Evolutionary conservation across 2,888 invertebrate genomes (phyloP), one percentile per base, ranked within the genome.

Genomic region (Rhaphigaster nebulosa): DNA sequence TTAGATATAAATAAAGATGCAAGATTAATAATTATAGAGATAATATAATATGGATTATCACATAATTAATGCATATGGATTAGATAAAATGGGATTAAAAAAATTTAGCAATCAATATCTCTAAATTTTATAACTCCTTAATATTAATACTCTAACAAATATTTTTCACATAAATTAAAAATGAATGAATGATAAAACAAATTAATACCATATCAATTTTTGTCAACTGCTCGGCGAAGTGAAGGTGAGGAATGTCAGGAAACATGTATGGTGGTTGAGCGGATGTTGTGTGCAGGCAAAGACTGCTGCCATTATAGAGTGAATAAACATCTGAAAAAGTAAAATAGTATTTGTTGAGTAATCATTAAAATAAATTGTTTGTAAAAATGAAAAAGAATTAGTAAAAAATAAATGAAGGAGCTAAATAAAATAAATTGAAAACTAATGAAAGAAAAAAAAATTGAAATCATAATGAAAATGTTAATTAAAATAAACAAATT

Each of bases 141-240:
- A 65, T n/a, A 34, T 65, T 29, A 65, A 15, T 65, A 65, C 1
- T 34, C 34, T 5, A 70, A 70, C 4, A 8, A 70, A 4, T 70
- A 15, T 76, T 38, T 76, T 8, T 38, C 8, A 38, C 8, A 38
- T 38, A 23, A 76, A 76, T 84, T 41, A 84, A 84, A 45, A 84
- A 23, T 45, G 5, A 45, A 84, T 6, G 3, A 45, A 45, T n/a
- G 26, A 84, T 84, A 41, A 80, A 26, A 45, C 13, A 70, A 76
- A 65, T 52, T 88, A 95, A 94, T 94, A 96, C 96, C 95, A 98
- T 97, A 95, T 99, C 99, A 97, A 98, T 98, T 93, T 98, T 96
- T 52, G 99, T 99, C 93, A 99, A 96, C 94, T 99, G 99, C 94
- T 99, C 98, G 92, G 99, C 99, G 94, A 99, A 98, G 94, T 97